Conservation (phyloP, 2,113 vertebrate genomes). For the Deroptyus accipitrinus region DNA sequence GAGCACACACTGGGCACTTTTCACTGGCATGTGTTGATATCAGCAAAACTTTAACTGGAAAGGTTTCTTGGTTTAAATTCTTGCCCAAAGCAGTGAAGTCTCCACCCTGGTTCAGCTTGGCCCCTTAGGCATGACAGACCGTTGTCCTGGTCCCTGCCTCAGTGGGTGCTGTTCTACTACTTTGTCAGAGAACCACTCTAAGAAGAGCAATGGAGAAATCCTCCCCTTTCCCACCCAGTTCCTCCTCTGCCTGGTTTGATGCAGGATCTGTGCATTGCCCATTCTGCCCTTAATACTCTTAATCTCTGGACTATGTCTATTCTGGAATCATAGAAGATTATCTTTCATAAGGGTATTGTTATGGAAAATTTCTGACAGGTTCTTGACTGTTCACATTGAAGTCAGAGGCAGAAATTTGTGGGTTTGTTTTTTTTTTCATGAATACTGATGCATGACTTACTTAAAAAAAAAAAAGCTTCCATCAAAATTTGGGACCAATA, state of each 20-base stretch:
- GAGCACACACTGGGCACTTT: neutral
- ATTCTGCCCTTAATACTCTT: slow-evolving; percentile 22
- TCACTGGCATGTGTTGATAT: neutral
- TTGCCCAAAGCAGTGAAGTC: neutral
- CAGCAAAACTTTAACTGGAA: neutral
- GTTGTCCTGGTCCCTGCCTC: neutral
- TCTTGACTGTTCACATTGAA: neutral
- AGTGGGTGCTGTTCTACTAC: neutral
- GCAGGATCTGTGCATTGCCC: neutral
- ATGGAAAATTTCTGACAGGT: neutral
- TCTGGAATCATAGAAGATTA: slow-evolving; percentile 11
- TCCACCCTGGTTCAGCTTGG: neutral
- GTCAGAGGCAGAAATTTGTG: neutral
- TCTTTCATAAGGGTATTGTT: neutral
- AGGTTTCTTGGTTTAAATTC: neutral
- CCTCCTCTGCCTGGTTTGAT: neutral
- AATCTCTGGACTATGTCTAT: neutral
- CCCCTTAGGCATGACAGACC: neutral
- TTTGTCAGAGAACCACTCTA: neutral
- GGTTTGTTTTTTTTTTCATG: neutral
- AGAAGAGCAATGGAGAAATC: neutral
- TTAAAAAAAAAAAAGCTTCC: neutral
- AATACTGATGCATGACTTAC: neutral
- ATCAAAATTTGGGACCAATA: neutral
- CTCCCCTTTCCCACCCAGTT: neutral